Conservation (phyloP, 2,888 invertebrate species). For the Camponotus fellah region DNA sequence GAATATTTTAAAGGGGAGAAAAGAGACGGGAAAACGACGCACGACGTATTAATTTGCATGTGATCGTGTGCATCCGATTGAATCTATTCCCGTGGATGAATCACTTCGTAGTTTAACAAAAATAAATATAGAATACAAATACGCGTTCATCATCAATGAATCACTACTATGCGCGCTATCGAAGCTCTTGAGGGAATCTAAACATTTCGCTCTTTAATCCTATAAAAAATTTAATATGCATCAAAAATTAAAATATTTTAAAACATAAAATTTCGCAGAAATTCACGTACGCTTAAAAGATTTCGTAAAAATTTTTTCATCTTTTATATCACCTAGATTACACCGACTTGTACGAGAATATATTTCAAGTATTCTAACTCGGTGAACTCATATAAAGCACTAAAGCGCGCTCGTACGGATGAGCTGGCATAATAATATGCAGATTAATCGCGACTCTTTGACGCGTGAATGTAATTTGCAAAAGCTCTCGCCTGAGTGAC, state of each 20-base stretch:
- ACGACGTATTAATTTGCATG: constrained; percentile 12
- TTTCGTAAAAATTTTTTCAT: background rate
- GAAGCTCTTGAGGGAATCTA: background rate
- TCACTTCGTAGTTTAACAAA: background rate
- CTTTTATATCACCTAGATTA: background rate
- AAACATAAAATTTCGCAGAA: background rate
- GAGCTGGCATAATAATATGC: constrained; percentile 55
- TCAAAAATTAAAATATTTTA: background rate
- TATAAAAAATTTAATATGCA: background rate
- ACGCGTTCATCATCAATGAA: constrained; percentile 10
- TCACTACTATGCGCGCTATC: background rate
- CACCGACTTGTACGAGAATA: background rate
- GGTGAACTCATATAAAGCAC: constrained; percentile 11
- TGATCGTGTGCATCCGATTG: constrained; percentile 20
- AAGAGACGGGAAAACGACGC: background rate
- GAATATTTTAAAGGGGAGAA: constrained; percentile 37
- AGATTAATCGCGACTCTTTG: constrained; percentile 57
- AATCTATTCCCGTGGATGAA: background rate
- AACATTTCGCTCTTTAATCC: background rate
- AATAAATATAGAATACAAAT: constrained; percentile 19
- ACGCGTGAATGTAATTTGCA: constrained; percentile 37
- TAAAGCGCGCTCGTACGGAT: constrained; percentile 43
- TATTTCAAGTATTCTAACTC: constrained; percentile 29
- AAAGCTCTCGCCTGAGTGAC: constrained; percentile 44
- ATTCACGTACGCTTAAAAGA: background rate